Evolutionary conservation across 1,140 invertebrate species (phyloP), one percentile per base, ranked within the genome.

Genomic region (Venturia canescens): DNA sequence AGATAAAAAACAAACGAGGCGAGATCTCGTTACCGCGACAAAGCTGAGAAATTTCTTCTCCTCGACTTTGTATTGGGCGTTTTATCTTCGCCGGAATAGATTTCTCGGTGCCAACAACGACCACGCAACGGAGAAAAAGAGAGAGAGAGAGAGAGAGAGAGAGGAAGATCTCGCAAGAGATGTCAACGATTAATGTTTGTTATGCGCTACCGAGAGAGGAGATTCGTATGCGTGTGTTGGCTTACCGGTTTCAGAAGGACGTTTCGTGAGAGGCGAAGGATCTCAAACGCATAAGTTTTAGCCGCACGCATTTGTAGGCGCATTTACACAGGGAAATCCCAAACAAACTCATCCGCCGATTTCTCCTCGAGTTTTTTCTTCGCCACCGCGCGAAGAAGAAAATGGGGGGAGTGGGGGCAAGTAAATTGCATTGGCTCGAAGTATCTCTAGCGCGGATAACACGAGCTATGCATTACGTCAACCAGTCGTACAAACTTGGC

Each of bases 101-200:
- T 34, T n/a, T 72, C 38, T 27, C 60, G 60, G 60, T 63, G 60
- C 26, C 26, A 27, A 53, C 11, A 13, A 53, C 48, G 11, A 48
- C 6, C 16, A 57, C 9, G 38, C 15, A 13, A 53, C 11, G 57
- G 27, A 1, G 5, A 31, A 15, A 21, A 74, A 21, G 23, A 53
- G 7, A 53, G 23, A 57, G 48, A 26, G 13, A 31, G 3, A 13
- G 11, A 18, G 50, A 29, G 23, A 74, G 1, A 26, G 71, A 74
- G 1, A 23, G 1, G 48, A 48, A 63, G 74, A 26, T 69, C 53
- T 76, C 53, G 74, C 71, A 50, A 53, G 34, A 50, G 71, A 75
- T 57, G 71, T 76, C 74, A 76, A 76, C 74, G 53, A 76, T 76
- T 76, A 60, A 76, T 76, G 74, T 76, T 69, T 76, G 74, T 63